Conservation (phyloP, 2,888 invertebrate species). For the Macrosiphum euphorbiae region DNA sequence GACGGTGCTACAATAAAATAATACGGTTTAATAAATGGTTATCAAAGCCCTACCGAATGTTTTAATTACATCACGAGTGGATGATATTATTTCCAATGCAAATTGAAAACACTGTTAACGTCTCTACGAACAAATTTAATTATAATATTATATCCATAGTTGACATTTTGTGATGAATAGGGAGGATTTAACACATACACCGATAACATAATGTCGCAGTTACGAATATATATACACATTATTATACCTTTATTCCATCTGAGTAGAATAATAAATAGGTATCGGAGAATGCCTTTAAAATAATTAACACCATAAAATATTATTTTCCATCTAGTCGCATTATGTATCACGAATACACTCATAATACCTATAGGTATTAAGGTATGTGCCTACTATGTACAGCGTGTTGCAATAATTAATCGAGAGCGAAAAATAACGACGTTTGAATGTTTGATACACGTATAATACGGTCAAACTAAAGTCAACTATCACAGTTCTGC, state of each 20-base stretch:
- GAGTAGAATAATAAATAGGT: background rate
- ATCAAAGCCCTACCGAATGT: constrained; percentile 32
- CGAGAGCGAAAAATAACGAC: background rate
- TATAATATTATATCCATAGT: background rate
- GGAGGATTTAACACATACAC: background rate
- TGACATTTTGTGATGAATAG: constrained; percentile 42
- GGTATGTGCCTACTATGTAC: too few relatives aligned
- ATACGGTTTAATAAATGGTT: constrained; percentile 55
- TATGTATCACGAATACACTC: too few relatives aligned
- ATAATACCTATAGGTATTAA: too few relatives aligned
- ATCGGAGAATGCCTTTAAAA: background rate
- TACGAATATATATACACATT: background rate
- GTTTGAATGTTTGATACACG: background rate
- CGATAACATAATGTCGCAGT: background rate
- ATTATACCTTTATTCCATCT: background rate
- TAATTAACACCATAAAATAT: too few relatives aligned
- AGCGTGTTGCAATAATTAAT: background rate
- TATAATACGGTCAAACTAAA: background rate
- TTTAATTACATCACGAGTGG: constrained; percentile 38
- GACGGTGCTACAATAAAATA: constrained; percentile 27
- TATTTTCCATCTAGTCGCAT: too few relatives aligned
- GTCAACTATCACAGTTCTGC: background rate
- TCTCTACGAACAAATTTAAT: constrained; percentile 30
- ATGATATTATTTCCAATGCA: constrained; percentile 20
- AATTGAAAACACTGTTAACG: constrained; percentile 46